Evolutionary conservation across 2,888 invertebrate genomes (phyloP).

Genomic region (Tineola bisselliella): DNA sequence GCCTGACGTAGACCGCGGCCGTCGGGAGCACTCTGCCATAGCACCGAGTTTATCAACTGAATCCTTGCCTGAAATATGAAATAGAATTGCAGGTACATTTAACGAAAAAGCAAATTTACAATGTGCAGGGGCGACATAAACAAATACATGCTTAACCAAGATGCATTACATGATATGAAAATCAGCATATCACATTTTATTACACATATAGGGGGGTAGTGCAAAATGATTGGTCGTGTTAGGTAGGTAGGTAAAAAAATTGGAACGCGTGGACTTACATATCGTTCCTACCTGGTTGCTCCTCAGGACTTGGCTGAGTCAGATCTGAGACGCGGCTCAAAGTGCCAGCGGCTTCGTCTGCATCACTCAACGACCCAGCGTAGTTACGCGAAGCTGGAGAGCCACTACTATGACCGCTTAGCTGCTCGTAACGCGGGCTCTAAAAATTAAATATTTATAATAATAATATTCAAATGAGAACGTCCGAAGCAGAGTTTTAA

Average conservation of each 20-base stretch:
- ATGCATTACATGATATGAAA: not conserved
- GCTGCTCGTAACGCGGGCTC: slow-evolving; percentile 62
- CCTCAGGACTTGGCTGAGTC: slow-evolving; percentile 50
- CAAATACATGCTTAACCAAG: not conserved
- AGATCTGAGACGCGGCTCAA: slow-evolving; percentile 34
- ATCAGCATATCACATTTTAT: no score
- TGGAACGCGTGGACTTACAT: slow-evolving; percentile 67
- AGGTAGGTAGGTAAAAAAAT: slow-evolving; percentile 35
- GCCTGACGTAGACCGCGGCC: slow-evolving; percentile 53
- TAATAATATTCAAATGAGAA: no score
- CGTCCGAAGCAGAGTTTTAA: no score
- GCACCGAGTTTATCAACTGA: slow-evolving; percentile 63
- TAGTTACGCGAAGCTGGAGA: slow-evolving; percentile 46
- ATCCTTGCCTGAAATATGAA: slow-evolving; percentile 54
- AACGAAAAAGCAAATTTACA: not conserved
- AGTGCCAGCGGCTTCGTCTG: slow-evolving; percentile 13
- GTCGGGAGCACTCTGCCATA: slow-evolving; percentile 42
- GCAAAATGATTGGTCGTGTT: not conserved
- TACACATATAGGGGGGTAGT: not conserved
- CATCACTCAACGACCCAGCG: slow-evolving; percentile 50
- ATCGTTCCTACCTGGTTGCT: slow-evolving; percentile 65
- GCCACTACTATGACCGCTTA: slow-evolving; percentile 56
- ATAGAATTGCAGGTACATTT: not conserved
- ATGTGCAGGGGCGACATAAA: not conserved
- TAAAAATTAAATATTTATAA: slow-evolving; percentile 24